Conservation (phyloP, 2,888 invertebrate species). For the Ornithoptera alexandrae region DNA sequence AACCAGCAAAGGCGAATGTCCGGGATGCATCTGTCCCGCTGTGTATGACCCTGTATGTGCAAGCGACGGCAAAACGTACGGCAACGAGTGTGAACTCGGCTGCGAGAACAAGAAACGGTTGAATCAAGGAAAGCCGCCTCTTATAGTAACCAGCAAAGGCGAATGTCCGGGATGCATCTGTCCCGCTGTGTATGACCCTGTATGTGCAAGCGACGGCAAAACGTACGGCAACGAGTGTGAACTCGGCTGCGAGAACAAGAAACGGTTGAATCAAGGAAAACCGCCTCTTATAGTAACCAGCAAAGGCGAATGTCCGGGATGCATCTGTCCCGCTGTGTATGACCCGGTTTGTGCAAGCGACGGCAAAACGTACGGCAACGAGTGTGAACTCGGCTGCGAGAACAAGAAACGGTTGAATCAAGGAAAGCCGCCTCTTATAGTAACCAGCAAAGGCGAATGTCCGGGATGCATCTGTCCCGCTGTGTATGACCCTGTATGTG, state of each 20-base stretch:
- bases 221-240: constrained; percentile 39
- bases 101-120: constrained; percentile 28
- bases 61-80: constrained; percentile 39
- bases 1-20: constrained; percentile 28
- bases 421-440: not conserved
- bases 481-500: not conserved
- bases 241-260: constrained; percentile 34
- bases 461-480: not conserved
- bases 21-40: constrained; percentile 30
- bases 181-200: constrained; percentile 27
- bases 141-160: constrained; percentile 19
- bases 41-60: constrained; percentile 42
- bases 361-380: constrained; percentile 38
- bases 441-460: constrained; percentile 2
- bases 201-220: constrained; percentile 39
- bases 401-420: not conserved
- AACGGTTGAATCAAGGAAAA: constrained; percentile 1
- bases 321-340: not conserved
- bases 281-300: not conserved
- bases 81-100: constrained; percentile 33
- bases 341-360: constrained; percentile 28
- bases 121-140: not conserved
- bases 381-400: constrained; percentile 29
- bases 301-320: not conserved
- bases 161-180: constrained; percentile 25